A percentile compares a stretch with the other conserved stretches of the same genome.
phyloP scores from a whole-genome alignment of 2,797 vertebrate species.

The Petrocephalus sullivani region DNA sequence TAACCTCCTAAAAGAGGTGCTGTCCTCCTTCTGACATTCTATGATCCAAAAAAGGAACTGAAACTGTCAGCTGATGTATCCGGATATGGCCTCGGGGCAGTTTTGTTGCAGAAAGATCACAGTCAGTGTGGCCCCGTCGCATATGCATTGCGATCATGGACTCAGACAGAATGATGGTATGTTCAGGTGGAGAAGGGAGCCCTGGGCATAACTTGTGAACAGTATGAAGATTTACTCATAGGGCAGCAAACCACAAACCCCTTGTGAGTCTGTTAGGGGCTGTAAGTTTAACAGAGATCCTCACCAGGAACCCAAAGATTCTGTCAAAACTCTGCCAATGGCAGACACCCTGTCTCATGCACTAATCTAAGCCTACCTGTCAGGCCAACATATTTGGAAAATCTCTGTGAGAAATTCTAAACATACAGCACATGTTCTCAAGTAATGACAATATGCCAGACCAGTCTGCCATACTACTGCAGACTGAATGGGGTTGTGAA shows the following conservation, averaged over 20 bases:
- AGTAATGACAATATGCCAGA: conserved; percentile 15
- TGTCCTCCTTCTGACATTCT: background rate
- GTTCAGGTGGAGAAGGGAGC: background rate
- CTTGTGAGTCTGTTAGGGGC: background rate
- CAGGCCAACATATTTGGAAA: conserved; percentile 9
- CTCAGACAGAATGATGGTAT: background rate
- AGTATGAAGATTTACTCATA: background rate
- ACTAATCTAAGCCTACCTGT: background rate
- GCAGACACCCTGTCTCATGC: background rate
- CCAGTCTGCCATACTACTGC: conserved; percentile 1
- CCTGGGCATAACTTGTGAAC: conserved; percentile 1
- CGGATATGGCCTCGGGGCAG: background rate
- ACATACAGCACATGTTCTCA: conserved; percentile 1
- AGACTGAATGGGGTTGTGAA: background rate
- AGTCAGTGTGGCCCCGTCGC: background rate
- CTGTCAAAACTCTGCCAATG: background rate
- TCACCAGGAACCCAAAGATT: background rate
- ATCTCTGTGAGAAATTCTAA: background rate
- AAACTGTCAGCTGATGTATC: background rate
- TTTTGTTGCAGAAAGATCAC: background rate
- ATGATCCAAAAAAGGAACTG: background rate
- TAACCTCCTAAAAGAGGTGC: background rate
- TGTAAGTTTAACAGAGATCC: background rate
- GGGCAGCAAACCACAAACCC: background rate
- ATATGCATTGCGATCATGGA: background rate